Evolutionary conservation across 2,797 vertebrate species (phyloP).

Genomic region (Macroramphosus scolopax): DNA sequence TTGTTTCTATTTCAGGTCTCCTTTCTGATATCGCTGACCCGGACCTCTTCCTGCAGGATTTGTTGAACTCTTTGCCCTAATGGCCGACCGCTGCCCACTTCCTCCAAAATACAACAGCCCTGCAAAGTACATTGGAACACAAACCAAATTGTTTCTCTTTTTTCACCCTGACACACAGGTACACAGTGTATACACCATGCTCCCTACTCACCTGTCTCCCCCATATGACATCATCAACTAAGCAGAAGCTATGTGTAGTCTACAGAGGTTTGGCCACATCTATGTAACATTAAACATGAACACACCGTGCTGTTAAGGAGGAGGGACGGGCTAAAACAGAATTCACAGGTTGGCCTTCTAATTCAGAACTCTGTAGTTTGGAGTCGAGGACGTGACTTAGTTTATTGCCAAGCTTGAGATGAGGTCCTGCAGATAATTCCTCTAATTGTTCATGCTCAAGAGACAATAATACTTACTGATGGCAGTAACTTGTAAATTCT

Average conservation of each 20-base stretch:
- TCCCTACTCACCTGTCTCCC: conserved; percentile 52
- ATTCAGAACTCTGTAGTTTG: no score
- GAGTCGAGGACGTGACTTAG: no score
- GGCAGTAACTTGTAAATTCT: conserved; percentile 34
- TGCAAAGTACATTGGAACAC: conserved; percentile 50
- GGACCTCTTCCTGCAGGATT: conserved; percentile 92
- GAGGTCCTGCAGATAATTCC: no score
- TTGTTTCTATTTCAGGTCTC: conserved; percentile 89
- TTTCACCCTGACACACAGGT: conserved; percentile 48
- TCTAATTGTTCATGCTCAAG: conserved; percentile 7
- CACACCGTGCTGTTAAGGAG: conserved; percentile 33
- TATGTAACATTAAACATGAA: conserved; percentile 64
- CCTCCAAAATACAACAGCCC: conserved; percentile 29
- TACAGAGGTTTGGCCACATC: conserved; percentile 61
- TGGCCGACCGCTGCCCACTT: conserved; percentile 35
- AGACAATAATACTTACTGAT: conserved; percentile 12
- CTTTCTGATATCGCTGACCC: conserved; percentile 90
- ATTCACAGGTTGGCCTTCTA: conserved; percentile 10
- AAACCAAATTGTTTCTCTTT: conserved; percentile 47
- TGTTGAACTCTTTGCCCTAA: conserved; percentile 96
- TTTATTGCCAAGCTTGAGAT: no score
- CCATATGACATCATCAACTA: conserved; percentile 58
- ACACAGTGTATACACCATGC: conserved; percentile 36
- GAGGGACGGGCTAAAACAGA: conserved; percentile 33
- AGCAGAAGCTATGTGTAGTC: conserved; percentile 68